A percentile compares a stretch with the other conserved stretches of the same genome.
Evolutionary conservation across 2,888 invertebrate species (phyloP).

Genomic region (Cylloceria caligata): DNA sequence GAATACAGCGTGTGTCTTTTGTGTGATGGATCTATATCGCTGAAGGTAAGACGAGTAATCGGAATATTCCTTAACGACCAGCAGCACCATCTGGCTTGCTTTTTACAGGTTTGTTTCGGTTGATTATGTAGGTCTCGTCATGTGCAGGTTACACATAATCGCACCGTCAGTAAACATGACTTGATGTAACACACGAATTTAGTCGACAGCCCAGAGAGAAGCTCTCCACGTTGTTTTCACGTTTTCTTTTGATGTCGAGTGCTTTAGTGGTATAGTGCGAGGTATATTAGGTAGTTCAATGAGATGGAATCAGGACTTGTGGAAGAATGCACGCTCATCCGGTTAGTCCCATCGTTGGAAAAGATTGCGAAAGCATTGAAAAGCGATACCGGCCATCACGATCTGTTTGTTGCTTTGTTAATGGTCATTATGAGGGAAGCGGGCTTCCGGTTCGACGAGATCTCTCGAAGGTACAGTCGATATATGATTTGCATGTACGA

Average conservation of each 20-base stretch:
- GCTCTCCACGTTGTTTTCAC: not conserved
- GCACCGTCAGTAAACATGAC: not conserved
- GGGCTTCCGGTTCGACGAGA: slow-evolving; percentile 71
- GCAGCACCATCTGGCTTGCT: slow-evolving; percentile 6
- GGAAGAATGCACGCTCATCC: slow-evolving; percentile 76
- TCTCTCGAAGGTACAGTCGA: slow-evolving; percentile 57
- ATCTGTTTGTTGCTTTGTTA: slow-evolving; percentile 77
- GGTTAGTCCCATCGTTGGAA: slow-evolving; percentile 73
- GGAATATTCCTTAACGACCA: slow-evolving; percentile 17
- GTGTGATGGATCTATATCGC: no score
- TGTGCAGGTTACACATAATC: not conserved
- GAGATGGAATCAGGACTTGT: slow-evolving; percentile 70
- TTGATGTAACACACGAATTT: not conserved
- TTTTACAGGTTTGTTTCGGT: not conserved
- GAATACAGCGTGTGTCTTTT: no score
- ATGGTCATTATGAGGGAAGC: slow-evolving; percentile 77
- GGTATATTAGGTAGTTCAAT: not conserved
- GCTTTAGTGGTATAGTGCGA: not conserved
- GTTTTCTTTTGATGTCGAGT: not conserved
- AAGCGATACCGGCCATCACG: slow-evolving; percentile 74
- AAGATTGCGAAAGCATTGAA: slow-evolving; percentile 68
- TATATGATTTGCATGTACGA: not conserved
- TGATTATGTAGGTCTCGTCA: slow-evolving; percentile 6
- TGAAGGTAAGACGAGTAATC: not conserved
- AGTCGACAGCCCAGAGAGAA: not conserved